Conservation (phyloP, 1,140 invertebrate genomes). For the Ericerus pela region DNA sequence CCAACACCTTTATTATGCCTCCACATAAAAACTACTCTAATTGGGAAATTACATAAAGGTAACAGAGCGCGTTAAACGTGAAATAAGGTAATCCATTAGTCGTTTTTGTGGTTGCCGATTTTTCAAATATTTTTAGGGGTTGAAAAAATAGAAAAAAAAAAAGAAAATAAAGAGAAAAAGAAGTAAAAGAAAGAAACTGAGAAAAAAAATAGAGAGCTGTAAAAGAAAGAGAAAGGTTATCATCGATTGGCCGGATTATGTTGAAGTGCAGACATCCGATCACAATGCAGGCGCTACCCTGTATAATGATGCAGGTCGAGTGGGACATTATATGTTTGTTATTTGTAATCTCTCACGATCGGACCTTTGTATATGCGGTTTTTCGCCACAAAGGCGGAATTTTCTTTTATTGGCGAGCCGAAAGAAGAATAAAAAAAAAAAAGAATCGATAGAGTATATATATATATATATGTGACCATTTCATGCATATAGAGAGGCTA, state of each 20-base stretch:
- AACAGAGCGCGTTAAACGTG: background rate
- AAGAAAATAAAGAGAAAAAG: no score
- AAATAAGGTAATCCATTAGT: conserved; percentile 12
- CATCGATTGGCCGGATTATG: background rate
- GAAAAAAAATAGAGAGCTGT: no score
- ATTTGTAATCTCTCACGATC: conserved; percentile 12
- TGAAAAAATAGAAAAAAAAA: background rate
- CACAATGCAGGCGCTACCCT: conserved; percentile 8
- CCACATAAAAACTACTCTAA: no score
- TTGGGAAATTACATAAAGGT: conserved; percentile 7
- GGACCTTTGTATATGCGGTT: conserved; percentile 9
- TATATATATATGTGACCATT: no score
- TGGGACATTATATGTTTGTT: conserved; percentile 12
- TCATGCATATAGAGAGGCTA: no score
- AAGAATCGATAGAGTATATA: no score
- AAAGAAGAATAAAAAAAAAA: no score
- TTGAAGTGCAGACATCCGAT: background rate
- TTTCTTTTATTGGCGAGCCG: conserved; percentile 8
- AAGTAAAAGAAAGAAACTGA: no score
- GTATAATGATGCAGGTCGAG: conserved; percentile 10
- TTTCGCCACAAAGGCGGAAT: conserved; percentile 4
- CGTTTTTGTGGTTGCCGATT: background rate
- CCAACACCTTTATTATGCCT: no score
- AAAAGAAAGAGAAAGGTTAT: no score
- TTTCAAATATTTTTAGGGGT: background rate